These are phyloP conservation scores for Euwallacea similis DNA, from an alignment of 1,140 invertebrate genomes.

Conservation along the genomic window DNA sequence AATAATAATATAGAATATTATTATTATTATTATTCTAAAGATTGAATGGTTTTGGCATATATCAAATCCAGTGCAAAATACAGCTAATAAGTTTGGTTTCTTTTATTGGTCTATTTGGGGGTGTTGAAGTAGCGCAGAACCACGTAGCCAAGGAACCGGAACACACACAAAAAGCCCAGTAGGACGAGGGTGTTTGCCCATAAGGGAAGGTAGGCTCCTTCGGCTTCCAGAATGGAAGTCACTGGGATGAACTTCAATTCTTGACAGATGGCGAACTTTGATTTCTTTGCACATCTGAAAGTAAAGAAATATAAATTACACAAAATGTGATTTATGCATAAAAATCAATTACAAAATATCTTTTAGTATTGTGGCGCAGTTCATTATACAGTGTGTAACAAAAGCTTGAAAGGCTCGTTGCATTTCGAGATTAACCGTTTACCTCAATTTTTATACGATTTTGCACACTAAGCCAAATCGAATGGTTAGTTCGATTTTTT, in stretches of 20 bases:
- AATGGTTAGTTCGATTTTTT: too few relatives aligned
- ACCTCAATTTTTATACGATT: too few relatives aligned
- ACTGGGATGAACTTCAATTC: conserved; percentile 65
- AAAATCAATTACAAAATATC: too few relatives aligned
- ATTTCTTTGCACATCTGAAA: conserved; percentile 68
- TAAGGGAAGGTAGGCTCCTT: conserved; percentile 64
- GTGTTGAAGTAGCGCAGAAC: conserved; percentile 73
- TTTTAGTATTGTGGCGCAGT: too few relatives aligned
- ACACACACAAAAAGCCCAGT: conserved; percentile 71
- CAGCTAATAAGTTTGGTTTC: conserved; percentile 38
- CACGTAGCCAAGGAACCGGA: conserved; percentile 73
- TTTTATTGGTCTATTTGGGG: conserved; percentile 56
- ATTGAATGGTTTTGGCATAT: conserved; percentile 29
- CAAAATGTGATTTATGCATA: too few relatives aligned
- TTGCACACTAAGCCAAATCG: too few relatives aligned
- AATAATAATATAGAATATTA: conserved; percentile 18
- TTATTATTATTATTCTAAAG: conserved; percentile 7
- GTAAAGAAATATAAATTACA: conserved; percentile 26
- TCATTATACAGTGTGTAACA: too few relatives aligned
- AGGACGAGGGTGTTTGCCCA: conserved; percentile 80
- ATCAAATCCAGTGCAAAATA: conserved; percentile 31
- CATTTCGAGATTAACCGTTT: too few relatives aligned
- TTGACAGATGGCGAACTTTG: conserved; percentile 68
- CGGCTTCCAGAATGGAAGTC: conserved; percentile 68
- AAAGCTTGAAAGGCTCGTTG: too few relatives aligned